A percentile compares a stretch with the other conserved stretches of the same genome.
phyloP scores from a whole-genome alignment of 2,113 vertebrate genomes.

The Suricata suricatta region DNA sequence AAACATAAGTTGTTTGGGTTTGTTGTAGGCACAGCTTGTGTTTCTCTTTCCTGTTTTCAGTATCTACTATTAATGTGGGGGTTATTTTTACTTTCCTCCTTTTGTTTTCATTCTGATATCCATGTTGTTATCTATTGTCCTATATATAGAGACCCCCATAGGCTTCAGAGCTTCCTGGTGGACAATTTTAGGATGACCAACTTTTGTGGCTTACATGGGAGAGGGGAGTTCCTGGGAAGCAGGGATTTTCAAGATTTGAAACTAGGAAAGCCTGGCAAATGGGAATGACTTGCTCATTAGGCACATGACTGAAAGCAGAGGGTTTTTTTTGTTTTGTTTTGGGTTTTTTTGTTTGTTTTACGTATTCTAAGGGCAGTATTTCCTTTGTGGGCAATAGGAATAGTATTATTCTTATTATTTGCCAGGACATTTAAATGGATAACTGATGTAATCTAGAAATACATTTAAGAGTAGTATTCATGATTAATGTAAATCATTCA shows the following conservation, averaged over 20 bases:
- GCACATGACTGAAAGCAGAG: neutral
- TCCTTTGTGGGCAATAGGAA: neutral
- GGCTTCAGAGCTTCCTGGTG: neutral
- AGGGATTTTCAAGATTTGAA: neutral
- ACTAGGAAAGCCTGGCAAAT: neutral
- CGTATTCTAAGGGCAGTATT: no score
- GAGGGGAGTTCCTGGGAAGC: neutral
- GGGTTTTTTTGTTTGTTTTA: neutral
- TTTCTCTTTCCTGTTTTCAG: neutral
- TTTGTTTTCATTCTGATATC: neutral
- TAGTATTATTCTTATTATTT: neutral
- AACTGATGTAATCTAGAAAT: neutral
- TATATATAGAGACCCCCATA: neutral
- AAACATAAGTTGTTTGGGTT: neutral
- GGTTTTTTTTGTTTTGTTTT: neutral
- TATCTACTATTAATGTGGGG: neutral
- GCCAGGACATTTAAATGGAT: neutral
- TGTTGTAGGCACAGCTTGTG: neutral
- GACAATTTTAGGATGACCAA: neutral
- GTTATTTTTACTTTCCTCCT: neutral
- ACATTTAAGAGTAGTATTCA: neutral
- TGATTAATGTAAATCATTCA: neutral
- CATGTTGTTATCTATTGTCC: neutral
- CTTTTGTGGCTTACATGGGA: neutral
- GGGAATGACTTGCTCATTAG: rapidly evolving